phyloP scores from a whole-genome alignment of 92 coral and sea anemone genomes.

The Epizoanthus ramosus region DNA sequence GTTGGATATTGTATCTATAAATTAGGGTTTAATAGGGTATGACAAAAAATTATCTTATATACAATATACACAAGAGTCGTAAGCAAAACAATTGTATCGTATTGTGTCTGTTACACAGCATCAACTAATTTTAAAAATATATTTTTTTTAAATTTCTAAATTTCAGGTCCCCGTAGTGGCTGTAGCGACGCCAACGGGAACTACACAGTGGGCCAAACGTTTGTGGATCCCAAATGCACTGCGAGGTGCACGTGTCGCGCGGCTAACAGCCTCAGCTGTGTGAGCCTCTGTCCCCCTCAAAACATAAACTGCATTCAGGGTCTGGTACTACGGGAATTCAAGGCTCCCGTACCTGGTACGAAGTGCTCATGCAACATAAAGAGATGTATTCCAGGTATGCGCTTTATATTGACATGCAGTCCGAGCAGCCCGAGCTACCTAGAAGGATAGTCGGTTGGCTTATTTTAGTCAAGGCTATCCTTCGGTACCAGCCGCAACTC shows the following conservation, averaged over 20 bases:
- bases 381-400: background rate
- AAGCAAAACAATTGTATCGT: too few species aligned
- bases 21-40: too few species aligned
- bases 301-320: background rate
- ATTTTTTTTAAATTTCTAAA: too few species aligned
- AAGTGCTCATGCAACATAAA: background rate
- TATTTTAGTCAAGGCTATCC: too few species aligned
- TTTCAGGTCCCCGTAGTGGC: background rate
- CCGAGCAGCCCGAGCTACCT: background rate
- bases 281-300: background rate
- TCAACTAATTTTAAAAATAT: too few species aligned
- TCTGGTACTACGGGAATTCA: background rate
- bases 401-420: background rate
- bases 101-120: too few species aligned
- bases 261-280: background rate
- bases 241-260: slow-evolving; percentile 1
- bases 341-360: background rate
- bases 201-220: background rate
- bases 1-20: too few species aligned
- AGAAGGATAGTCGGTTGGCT: too few species aligned
- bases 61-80: too few species aligned
- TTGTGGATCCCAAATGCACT: background rate
- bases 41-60: too few species aligned
- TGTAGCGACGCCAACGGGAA: background rate
- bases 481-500: background rate